Base-by-base conservation (phyloP, 2,113 vertebrate genomes). In the Cinclus cinclus region DNA sequence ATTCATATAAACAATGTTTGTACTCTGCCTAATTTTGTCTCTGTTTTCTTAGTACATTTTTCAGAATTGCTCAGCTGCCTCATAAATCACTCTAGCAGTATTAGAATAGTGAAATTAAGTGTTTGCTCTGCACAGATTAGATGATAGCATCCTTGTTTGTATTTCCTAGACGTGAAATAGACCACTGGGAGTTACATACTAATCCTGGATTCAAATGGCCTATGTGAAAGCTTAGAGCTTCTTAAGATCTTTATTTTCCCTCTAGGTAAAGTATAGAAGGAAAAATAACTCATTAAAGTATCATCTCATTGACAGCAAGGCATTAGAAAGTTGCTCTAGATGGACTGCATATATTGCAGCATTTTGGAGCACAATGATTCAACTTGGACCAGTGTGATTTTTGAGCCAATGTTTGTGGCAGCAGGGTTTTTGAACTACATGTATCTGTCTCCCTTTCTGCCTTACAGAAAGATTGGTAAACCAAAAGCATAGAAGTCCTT, bases 21-120 rank as follows among this genome's bases (percentile, higher is more conserved):
- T 80, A 33, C 56, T 59, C 73, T 55, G 46, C 86, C 52, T 91
- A 55, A 71, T 90, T 89, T 59, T 63, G 41, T 15, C 81, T 90
- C 88, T 94, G 23, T 86, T 87, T 83, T 59, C 64, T 81, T n/a
- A 59, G 13, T 70, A 20, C 5, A 10, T 75, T 96, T 92, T 97
- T 81, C 47, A 64, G 19, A 84, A 89, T 63, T 83, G 27, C 76
- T 94, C 64, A 46, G 33, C 83, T 87, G 76, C 55, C 60, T 89
- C 68, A 21, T 87, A 84, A 74, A 89, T 93, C 65, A 41, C 8
- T 8, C n/a, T 8, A 46, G 52, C n/a, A 79, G 42, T 71, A 35
- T 64, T 71, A 37, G 28, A 67, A 67, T 74, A 70, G 81, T 42
- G 53, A 89, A 91, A 59, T 65, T 15, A 74, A 83, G 60, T 71